Evolutionary conservation across 2,113 vertebrate genomes (phyloP), one percentile per base, ranked within the genome.

Genomic region (Protomyctophum bolini): DNA sequence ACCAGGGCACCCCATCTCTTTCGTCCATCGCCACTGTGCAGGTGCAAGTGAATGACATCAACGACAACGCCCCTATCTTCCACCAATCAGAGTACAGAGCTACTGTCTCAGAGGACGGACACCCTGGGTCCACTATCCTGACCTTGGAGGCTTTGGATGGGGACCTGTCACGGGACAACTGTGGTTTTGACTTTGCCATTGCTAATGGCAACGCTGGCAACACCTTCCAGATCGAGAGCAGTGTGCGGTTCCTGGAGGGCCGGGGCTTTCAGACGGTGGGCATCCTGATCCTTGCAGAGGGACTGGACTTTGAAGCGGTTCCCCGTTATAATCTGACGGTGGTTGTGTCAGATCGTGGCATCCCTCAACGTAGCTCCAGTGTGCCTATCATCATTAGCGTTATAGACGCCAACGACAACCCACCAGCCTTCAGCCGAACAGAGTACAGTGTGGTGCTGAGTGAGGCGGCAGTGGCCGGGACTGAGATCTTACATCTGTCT

Each of bases 171-270:
- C 92, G 95, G 65, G 94, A 94, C 60, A 97, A 98, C 0, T 93
- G 94, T 0, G 91, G 94, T 2, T 94, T 98, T 8, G 97, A 98
- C 91, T 99, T 98, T 63, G 95, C 95, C 77, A 97, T 99, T 0
- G 89, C 97, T 83, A 96, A 94, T 0, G 98, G 98, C 71, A 98
- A 99, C 8, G 68, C 87, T 0, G 97, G 95, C 73, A 96, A 95
- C 0, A 90, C 93, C 65, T 99, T 99, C 91, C 97, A 97, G 86
- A 92, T 99, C 75, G 96, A 99, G 84, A 96, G 96, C 85, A 94
- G 94, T 0, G 92, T 96, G 55, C 91, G 89, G 6, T 93, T 94
- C 84, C 87, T 89, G 1, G 91, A 95, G 63, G 94, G 94, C 0
- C 93, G 86, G 1, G 92, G 93, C 14, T 95, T 96, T 75, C 93